phyloP scores from a whole-genome alignment of 2,797 vertebrate species.

The Pangasius djambal region DNA sequence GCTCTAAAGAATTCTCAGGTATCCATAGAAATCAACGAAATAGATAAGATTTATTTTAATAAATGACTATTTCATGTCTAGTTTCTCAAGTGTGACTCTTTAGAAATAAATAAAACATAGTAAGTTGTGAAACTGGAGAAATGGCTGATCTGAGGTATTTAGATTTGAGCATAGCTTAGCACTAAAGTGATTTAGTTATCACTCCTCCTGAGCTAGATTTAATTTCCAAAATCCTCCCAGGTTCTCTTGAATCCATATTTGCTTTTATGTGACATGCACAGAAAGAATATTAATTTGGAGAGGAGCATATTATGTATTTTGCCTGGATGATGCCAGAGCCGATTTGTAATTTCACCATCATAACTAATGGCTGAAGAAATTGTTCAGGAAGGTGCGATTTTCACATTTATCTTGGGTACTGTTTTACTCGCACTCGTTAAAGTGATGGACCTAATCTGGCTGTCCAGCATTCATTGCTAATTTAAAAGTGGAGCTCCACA shows the following conservation, averaged over 20 bases:
- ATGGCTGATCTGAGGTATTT: slow-evolving; percentile 34
- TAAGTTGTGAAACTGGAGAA: slow-evolving; percentile 15
- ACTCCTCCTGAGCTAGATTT: slow-evolving; percentile 43
- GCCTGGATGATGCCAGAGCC: slow-evolving; percentile 46
- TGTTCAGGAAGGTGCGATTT: slow-evolving; percentile 38
- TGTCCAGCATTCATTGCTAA: slow-evolving; percentile 40
- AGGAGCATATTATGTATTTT: slow-evolving; percentile 45
- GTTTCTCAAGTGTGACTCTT: neutral
- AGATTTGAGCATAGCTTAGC: slow-evolving; percentile 37
- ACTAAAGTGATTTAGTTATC: slow-evolving; percentile 48
- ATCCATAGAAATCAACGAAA: neutral
- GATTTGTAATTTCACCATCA: slow-evolving; percentile 62
- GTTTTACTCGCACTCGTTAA: slow-evolving; percentile 53
- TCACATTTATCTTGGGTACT: slow-evolving; percentile 54
- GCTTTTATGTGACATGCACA: slow-evolving; percentile 45
- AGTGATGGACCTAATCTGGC: slow-evolving; percentile 55
- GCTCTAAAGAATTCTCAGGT: neutral
- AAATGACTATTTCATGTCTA: neutral
- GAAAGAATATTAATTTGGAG: slow-evolving; percentile 46
- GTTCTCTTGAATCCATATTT: slow-evolving; percentile 44
- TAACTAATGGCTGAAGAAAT: slow-evolving; percentile 57
- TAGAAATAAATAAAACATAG: slow-evolving; percentile 36
- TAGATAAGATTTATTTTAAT: neutral
- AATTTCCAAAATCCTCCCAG: slow-evolving; percentile 38
- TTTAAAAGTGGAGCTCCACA: slow-evolving; percentile 58